phyloP scores from a whole-genome alignment of 2,797 vertebrate genomes.

The Muraenolepis orangiensis region DNA sequence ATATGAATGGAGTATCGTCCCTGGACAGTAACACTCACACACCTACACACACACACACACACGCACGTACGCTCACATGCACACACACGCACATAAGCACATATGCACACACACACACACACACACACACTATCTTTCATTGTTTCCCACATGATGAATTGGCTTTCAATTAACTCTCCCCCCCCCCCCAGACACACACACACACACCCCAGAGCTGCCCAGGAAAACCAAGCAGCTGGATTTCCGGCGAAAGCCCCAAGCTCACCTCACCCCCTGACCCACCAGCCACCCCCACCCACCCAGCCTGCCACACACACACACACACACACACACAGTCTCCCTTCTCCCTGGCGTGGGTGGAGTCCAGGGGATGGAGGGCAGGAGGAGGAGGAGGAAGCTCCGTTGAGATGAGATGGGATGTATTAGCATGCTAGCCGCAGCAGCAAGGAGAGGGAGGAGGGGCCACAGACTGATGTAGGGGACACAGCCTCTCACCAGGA shows the following conservation, averaged over 20 bases:
- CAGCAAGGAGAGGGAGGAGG: slow-evolving; percentile 25
- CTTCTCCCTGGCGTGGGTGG: not conserved
- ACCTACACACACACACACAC: slow-evolving; percentile 25
- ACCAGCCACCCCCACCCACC: not conserved
- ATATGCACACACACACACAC: slow-evolving; percentile 1
- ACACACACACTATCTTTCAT: not conserved
- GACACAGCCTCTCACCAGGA: slow-evolving; percentile 30
- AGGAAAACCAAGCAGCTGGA: not conserved
- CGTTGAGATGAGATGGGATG: slow-evolving; percentile 60
- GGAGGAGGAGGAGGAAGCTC: slow-evolving; percentile 46
- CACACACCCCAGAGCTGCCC: not conserved
- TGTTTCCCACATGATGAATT: not conserved
- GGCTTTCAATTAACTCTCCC: not conserved
- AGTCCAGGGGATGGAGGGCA: slow-evolving; percentile 39
- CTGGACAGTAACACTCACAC: slow-evolving; percentile 35
- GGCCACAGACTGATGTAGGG: slow-evolving; percentile 8
- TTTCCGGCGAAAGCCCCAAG: not conserved
- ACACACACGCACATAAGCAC: not conserved
- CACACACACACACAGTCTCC: not conserved
- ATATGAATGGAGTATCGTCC: slow-evolving; percentile 44
- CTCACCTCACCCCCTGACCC: not conserved
- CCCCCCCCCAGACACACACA: too few species aligned
- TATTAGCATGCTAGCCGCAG: slow-evolving; percentile 61
- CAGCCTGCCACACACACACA: not conserved
- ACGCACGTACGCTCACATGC: not conserved